Percentiles rank a stretch among this genome's conserved stretches.
Evolutionary conservation across 2,113 vertebrate genomes (phyloP).

Genomic region (Verasper variegatus): DNA sequence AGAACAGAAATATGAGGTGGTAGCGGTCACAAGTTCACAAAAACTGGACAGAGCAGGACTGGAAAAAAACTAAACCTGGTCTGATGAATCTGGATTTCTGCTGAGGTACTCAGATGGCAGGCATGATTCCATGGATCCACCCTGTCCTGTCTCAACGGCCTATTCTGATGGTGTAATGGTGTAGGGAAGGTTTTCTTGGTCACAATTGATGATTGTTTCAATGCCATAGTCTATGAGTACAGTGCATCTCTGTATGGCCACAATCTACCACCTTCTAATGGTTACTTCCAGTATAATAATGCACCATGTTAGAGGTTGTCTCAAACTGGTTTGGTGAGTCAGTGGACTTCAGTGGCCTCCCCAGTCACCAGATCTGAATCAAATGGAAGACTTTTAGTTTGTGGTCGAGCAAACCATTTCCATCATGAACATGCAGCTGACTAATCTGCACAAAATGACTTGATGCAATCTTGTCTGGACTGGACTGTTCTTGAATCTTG

Average conservation of each 20-base stretch:
- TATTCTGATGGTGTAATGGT: not conserved
- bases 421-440: not conserved
- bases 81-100: constrained; percentile 1
- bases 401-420: not conserved
- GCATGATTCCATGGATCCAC: not conserved
- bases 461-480: not conserved
- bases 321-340: not conserved
- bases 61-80: not conserved
- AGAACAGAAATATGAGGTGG: not conserved
- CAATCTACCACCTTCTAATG: not conserved
- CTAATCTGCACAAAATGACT: not conserved
- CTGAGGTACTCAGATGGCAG: not conserved
- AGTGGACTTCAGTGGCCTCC: not conserved
- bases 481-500: not conserved
- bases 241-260: not conserved
- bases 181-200: not conserved
- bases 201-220: not conserved
- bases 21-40: not conserved
- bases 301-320: not conserved
- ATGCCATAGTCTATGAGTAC: not conserved
- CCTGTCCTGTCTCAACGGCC: not conserved
- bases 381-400: not conserved
- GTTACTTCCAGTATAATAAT: not conserved
- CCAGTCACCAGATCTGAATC: not conserved
- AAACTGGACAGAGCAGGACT: not conserved